A percentile compares a stretch with the other conserved stretches of the same genome.
phyloP scores from a whole-genome alignment of 2,113 vertebrate species.

The Rhea americana region DNA sequence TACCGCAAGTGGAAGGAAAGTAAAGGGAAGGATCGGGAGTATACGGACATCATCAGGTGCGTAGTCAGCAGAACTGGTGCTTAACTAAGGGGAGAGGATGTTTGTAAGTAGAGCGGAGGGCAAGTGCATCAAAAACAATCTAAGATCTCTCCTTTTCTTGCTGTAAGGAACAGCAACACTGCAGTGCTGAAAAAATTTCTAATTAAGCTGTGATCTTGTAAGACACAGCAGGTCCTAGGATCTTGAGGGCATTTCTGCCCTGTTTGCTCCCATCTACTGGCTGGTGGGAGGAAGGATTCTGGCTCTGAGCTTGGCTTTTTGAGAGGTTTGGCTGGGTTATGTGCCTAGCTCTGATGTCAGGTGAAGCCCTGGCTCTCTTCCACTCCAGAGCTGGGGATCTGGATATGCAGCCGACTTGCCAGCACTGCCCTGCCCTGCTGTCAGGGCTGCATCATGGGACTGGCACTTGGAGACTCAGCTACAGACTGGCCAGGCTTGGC shows the following conservation, averaged over 20 bases:
- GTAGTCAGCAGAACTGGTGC: background rate
- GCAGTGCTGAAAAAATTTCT: rapidly evolving
- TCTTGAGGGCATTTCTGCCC: background rate
- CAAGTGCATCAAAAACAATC: background rate
- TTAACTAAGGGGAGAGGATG: background rate
- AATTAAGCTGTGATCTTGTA: background rate
- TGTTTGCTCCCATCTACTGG: background rate
- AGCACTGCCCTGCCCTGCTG: rapidly evolving
- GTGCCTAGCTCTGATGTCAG: background rate
- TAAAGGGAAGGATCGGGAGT: constrained; percentile 93
- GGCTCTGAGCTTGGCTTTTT: background rate
- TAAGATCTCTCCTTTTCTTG: background rate
- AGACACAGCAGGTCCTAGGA: rapidly evolving
- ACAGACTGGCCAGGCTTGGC: background rate
- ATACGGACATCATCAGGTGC: constrained; percentile 95
- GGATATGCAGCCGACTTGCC: background rate
- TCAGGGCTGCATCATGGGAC: background rate
- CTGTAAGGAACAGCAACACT: background rate
- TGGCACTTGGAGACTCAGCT: background rate
- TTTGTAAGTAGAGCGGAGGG: background rate
- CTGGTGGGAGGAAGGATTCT: background rate
- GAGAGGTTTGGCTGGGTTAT: background rate
- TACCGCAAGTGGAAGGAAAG: constrained; percentile 97
- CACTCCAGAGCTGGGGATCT: background rate
- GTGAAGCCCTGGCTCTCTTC: no score